phyloP scores from a whole-genome alignment of 2,113 vertebrate genomes.

The Semnopithecus entellus region DNA sequence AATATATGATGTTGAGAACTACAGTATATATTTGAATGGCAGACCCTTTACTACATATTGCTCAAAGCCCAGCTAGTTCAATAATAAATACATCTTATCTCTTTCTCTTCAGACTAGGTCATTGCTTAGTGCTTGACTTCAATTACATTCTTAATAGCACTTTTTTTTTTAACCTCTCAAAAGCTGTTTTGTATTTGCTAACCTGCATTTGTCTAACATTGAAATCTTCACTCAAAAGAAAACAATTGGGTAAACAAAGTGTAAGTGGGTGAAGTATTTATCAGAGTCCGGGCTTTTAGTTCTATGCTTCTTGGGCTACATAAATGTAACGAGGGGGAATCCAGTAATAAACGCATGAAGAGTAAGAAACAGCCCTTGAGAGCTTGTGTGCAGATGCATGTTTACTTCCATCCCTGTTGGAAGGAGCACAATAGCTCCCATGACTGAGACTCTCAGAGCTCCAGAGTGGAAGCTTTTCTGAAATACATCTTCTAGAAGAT shows the following conservation, averaged over 20 bases:
- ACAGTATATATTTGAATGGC: constrained; percentile 37
- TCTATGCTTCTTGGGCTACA: constrained; percentile 13
- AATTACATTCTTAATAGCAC: constrained; percentile 56
- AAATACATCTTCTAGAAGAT: constrained; percentile 32
- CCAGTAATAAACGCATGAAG: neutral
- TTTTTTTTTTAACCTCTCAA: constrained; percentile 38
- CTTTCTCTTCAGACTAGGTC: constrained; percentile 31
- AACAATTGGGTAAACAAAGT: constrained; percentile 54
- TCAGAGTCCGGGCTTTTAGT: constrained; percentile 39
- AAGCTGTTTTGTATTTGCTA: constrained; percentile 45
- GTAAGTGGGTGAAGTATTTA: constrained; percentile 40
- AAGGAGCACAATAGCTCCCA: neutral
- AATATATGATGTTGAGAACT: neutral
- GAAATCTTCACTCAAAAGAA: constrained; percentile 56
- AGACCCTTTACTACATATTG: constrained; percentile 5
- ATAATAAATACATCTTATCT: constrained; percentile 40
- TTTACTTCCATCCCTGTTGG: neutral
- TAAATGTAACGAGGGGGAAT: constrained; percentile 1
- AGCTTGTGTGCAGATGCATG: neutral
- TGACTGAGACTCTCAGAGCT: neutral
- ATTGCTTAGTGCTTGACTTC: constrained; percentile 60
- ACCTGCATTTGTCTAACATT: constrained; percentile 20
- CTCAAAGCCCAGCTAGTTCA: constrained; percentile 16
- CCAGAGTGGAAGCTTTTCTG: neutral
- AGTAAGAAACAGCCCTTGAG: neutral